These are phyloP conservation scores for Kryptolebias ocellatus DNA, from an alignment of 2,797 vertebrate genomes.

Conservation along the genomic window DNA sequence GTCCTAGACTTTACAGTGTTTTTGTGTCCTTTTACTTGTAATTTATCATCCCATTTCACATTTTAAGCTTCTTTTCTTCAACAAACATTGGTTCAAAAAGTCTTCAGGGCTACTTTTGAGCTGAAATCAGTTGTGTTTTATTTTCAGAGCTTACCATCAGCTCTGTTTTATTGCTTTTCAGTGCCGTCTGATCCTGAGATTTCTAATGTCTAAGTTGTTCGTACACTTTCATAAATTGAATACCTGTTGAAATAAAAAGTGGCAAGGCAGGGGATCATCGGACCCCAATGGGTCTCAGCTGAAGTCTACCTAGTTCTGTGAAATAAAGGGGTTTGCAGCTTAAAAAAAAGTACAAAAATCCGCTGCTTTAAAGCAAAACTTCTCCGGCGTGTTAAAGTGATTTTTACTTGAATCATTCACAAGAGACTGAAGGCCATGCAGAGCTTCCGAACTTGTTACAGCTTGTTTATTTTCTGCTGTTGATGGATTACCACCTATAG, in stretches of 20 bases:
- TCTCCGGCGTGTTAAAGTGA: not conserved
- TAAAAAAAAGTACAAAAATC: not conserved
- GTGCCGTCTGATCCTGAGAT: slow-evolving; percentile 31
- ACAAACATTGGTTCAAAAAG: slow-evolving; percentile 8
- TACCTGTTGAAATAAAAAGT: slow-evolving; percentile 17
- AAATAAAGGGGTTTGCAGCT: not conserved
- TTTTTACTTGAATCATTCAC: slow-evolving; percentile 14
- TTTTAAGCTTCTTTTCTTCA: not conserved
- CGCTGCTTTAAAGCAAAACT: too few relatives aligned
- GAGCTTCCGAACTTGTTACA: slow-evolving; percentile 15
- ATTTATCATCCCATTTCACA: not conserved
- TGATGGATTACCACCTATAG: slow-evolving; percentile 15
- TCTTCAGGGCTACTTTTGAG: slow-evolving; percentile 15
- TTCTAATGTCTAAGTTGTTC: slow-evolving; percentile 17
- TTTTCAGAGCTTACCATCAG: slow-evolving; percentile 29
- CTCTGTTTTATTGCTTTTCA: slow-evolving; percentile 36
- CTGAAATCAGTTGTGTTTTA: slow-evolving; percentile 27
- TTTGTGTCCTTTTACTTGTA: not conserved
- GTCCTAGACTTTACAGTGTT: not conserved
- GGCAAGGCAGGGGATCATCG: not conserved
- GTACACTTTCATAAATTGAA: slow-evolving; percentile 9
- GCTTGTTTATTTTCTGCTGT: slow-evolving; percentile 10
- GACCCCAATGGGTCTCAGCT: not conserved
- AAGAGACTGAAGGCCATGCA: slow-evolving; percentile 3
- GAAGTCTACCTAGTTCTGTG: not conserved